Base-by-base conservation (phyloP, 2,113 vertebrate species). In the Fulmarus glacialis region DNA sequence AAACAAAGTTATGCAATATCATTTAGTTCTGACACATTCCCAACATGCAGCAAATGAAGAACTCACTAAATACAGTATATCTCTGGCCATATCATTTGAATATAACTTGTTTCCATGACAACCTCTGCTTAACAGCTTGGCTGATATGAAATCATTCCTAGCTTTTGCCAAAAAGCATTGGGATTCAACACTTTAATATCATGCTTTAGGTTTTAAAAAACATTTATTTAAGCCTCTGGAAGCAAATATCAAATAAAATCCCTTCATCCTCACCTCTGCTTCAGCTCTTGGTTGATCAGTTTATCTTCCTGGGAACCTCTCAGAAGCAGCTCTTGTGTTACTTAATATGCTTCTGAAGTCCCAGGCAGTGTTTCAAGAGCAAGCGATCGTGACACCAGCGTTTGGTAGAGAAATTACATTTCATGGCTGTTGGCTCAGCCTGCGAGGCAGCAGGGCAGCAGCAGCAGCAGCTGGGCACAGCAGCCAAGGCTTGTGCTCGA, bases 101-200 rank as follows among this genome's bases (percentile, higher is more conserved):
- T 96, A 97, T 79, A 97, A 98, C 96, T 97, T 95, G 98, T 98
- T 98, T 95, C 98, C 97, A 98, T 98, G 98, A 95, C 98, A 98
- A 98, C 98, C 85, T 97, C 92, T 64, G 53, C 96, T 98, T 98
- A 98, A 95, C 97, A 97, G 97, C 95, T 98, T 97, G 96, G 92
- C 88, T 98, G 94, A 97, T 97, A 96, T 97, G 95, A 95, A 97
- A 97, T 98, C 96, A 97, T 97, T 98, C 96, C 98, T 95, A 89
- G 88, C 90, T 96, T 82, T 97, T 98, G 96, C 96, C 95, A 97
- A 97, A 97, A 96, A 97, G 94, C 80, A 70, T 89, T 92, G 82
- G 91, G 81, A 90, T 95, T 96, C 94, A 73, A 42, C 77, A 87
- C 87, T 95, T 93, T 58, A 90, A 87, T 97, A 96, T 93, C 48